These are phyloP conservation scores for Bagarius yarrelli DNA, from an alignment of 2,113 vertebrate genomes.

Conservation along the genomic window DNA sequence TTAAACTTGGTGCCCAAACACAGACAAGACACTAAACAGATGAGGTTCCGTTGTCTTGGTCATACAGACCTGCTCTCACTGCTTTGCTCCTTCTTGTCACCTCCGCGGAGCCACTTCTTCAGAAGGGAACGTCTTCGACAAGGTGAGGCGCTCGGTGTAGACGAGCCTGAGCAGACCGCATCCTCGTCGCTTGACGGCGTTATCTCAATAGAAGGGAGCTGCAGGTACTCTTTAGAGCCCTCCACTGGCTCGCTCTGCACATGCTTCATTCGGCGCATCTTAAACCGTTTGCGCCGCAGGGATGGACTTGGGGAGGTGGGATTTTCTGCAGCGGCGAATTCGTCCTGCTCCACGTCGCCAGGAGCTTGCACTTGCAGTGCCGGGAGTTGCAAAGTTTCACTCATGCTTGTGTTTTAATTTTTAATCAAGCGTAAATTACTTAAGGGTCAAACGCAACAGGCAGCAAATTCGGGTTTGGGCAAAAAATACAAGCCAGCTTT, in stretches of 20 bases:
- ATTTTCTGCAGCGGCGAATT: constrained; percentile 18
- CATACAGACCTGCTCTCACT: constrained; percentile 83
- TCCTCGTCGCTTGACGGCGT: constrained; percentile 87
- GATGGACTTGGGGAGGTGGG: constrained; percentile 69
- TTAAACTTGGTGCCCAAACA: too few species aligned
- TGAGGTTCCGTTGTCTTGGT: background rate
- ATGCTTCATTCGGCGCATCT: constrained; percentile 77
- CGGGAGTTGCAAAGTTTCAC: constrained; percentile 76
- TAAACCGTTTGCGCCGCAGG: constrained; percentile 77
- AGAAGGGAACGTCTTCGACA: constrained; percentile 80
- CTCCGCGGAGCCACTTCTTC: constrained; percentile 77
- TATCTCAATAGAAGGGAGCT: constrained; percentile 85
- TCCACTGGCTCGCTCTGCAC: constrained; percentile 68
- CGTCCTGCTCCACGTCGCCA: constrained; percentile 58
- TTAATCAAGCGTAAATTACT: constrained; percentile 15
- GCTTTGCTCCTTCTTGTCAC: constrained; percentile 74
- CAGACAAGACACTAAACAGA: background rate
- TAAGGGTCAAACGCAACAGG: background rate
- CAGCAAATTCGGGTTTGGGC: background rate
- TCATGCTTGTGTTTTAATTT: constrained; percentile 67
- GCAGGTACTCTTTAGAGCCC: constrained; percentile 78
- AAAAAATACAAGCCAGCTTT: background rate
- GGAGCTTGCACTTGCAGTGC: constrained; percentile 70
- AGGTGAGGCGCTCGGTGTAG: constrained; percentile 82
- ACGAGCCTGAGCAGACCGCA: constrained; percentile 79